Evolutionary conservation across 1,140 invertebrate genomes (phyloP), one percentile per base, ranked within the genome.

Genomic region (Gonioctena quinquepunctata): DNA sequence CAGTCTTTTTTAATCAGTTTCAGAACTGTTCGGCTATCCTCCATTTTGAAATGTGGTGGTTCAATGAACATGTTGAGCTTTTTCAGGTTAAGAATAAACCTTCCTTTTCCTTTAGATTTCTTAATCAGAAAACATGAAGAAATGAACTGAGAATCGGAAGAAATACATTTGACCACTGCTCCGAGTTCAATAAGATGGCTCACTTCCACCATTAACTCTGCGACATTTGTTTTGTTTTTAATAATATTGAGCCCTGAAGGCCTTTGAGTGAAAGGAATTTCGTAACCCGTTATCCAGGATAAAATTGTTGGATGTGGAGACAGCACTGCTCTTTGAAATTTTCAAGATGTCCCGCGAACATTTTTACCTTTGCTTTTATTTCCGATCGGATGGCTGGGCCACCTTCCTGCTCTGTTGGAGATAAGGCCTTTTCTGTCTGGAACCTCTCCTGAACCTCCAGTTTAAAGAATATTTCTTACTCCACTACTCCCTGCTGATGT

Each of bases 191-290:
- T 2, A 3, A 21, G 54, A 56, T 2, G 1, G 16, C 1, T 19
- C 22, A 56, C 2, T 69, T 13, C 4, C 8, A 33, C 23, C 11
- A 25, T 56, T 26, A 27, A n/a, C 1, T 16, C 2, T 18, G n/a
- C 66, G 69, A 42, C 65, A 68, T 28, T 42, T 50, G 3, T 16
- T 49, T 48, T 63, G 28, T n/a, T n/a, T 18, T 60, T 59, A 59
- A 65, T 54, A 23, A 26, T 11, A 68, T 2, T 3, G 2, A 28
- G 16, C 60, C 69, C 64, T 3, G 25, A 8, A 1, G 63, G 69
- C 26, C 22, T 71, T 18, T 8, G 2, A 23, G 28, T 13, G 28
- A 71, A 71, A 2, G 57, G 70, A 8, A 71, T 28, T 49, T 69
- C 54, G 5, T 33, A 26, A 19, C 56, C 65, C 7, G 16, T 52